Base-by-base conservation (phyloP, 2,113 vertebrate species). In the Labeo rohita region DNA sequence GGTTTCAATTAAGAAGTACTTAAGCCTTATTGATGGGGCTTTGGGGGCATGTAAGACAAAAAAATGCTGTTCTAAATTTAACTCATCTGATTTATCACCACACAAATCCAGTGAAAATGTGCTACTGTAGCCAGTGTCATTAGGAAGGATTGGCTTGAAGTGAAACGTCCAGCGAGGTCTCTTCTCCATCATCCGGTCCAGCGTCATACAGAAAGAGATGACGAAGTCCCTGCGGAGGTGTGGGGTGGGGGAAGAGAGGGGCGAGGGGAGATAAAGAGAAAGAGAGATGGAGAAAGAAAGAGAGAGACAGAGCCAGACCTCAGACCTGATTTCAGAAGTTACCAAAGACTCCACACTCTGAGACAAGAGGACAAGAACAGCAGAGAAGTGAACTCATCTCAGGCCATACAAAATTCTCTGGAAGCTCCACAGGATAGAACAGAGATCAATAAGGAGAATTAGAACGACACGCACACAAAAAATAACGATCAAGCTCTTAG, bases 211-310 rank as follows among this genome's bases (percentile, higher is more conserved):
- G 84, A 87, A 63, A 78, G 84, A 87, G 89, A 92, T 92, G 93
- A 90, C 88, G 49, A 90, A 87, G 88, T 87, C 85, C 85, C 83
- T 87, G 85, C 89, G 73, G 85, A 88, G 87, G 88, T 56, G 66
- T 85, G 76, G 88, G 85, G 61, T 87, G 89, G 88, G 84, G 86
- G 83, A 75, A 90, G 83, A 74, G 79, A 85, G 65, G 89, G 88
- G 80, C 87, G 72, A 80, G 80, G 28, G 36, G 75, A 87, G 86
- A 89, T 88, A 87, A 90, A 90, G 89, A 92, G 91, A 93, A 93
- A 93, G 89, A 92, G 92, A 95, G 88, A 76, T 59, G 78, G 28
- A 21, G 74, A 87, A 85, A 89, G 88, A 87, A 89, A 90, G 93
- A 94, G 89, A 92, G 92, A 95, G 88, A 73, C 18, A 81, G 92